Percentiles rank a stretch among this genome's conserved stretches.
Conservation (phyloP, 2,888 invertebrate species). For the Agelastica alni region DNA sequence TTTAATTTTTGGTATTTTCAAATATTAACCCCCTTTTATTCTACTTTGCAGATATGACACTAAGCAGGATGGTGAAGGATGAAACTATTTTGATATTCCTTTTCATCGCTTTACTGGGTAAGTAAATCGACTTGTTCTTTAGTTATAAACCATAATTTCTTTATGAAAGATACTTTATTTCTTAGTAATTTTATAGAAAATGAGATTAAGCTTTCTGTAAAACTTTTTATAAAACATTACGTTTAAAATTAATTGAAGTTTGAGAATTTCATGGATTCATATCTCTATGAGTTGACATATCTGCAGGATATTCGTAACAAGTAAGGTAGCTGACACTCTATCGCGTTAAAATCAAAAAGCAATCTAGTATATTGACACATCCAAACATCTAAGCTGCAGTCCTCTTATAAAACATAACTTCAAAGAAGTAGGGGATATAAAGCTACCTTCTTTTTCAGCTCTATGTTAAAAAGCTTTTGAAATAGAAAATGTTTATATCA, state of each 20-base stretch:
- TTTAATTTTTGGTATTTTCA: background rate
- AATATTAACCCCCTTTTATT: background rate
- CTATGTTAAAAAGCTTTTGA: background rate
- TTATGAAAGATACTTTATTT: too few relatives aligned
- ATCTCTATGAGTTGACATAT: too few relatives aligned
- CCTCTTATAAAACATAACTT: background rate
- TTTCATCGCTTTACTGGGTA: slow-evolving; percentile 12
- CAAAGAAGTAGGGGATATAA: slow-evolving; percentile 1
- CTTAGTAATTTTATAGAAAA: too few relatives aligned
- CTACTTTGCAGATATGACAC: slow-evolving; percentile 22
- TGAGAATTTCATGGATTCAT: too few relatives aligned
- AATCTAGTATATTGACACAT: slow-evolving; percentile 4
- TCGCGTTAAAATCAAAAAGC: slow-evolving; percentile 2
- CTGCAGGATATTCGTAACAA: too few relatives aligned
- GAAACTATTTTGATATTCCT: slow-evolving; percentile 13
- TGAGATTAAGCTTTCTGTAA: too few relatives aligned
- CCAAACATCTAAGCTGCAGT: background rate
- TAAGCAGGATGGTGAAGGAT: slow-evolving; percentile 22
- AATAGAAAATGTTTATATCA: too few relatives aligned
- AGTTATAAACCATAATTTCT: too few relatives aligned
- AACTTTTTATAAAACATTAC: too few relatives aligned
- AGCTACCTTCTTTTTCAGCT: background rate
- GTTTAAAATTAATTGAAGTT: too few relatives aligned
- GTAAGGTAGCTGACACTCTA: slow-evolving; percentile 1
- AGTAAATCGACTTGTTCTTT: too few relatives aligned